Conservation (phyloP, 2,888 invertebrate species). For the Ormia ochracea region DNA sequence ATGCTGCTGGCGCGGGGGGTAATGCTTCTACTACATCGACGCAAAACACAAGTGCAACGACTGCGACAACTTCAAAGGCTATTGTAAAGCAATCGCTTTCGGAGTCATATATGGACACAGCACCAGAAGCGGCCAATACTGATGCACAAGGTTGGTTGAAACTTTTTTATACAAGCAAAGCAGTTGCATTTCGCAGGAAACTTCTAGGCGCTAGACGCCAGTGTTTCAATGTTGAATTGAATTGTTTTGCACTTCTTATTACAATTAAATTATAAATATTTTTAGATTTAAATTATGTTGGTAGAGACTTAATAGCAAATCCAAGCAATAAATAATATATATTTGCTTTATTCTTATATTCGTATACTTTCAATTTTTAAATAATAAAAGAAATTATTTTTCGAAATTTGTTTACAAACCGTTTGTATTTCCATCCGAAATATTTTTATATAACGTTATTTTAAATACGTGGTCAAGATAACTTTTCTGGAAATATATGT, state of each 20-base stretch:
- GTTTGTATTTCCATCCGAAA: no score
- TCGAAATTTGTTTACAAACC: no score
- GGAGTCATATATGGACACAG: constrained; percentile 75
- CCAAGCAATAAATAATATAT: constrained; percentile 28
- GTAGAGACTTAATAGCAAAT: constrained; percentile 35
- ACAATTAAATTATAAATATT: constrained; percentile 1
- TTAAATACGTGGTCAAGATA: no score
- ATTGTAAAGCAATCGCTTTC: constrained; percentile 71
- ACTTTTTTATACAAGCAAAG: constrained; percentile 43
- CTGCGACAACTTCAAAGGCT: constrained; percentile 74
- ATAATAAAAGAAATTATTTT: no score
- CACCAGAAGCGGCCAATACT: constrained; percentile 75
- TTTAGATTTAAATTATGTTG: constrained; percentile 10
- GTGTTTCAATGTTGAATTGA: constrained; percentile 5
- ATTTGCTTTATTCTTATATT: no score
- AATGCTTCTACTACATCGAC: constrained; percentile 59
- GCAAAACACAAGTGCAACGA: constrained; percentile 62
- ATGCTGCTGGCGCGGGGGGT: constrained; percentile 67
- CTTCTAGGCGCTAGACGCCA: constrained; percentile 59
- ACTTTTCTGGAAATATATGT: no score
- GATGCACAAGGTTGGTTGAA: constrained; percentile 78
- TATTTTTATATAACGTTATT: no score
- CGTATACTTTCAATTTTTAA: no score
- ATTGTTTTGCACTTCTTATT: constrained; percentile 44
- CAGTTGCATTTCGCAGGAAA: constrained; percentile 5